phyloP scores from a whole-genome alignment of 1,140 invertebrate genomes.

The Brachionus plicatilis region DNA sequence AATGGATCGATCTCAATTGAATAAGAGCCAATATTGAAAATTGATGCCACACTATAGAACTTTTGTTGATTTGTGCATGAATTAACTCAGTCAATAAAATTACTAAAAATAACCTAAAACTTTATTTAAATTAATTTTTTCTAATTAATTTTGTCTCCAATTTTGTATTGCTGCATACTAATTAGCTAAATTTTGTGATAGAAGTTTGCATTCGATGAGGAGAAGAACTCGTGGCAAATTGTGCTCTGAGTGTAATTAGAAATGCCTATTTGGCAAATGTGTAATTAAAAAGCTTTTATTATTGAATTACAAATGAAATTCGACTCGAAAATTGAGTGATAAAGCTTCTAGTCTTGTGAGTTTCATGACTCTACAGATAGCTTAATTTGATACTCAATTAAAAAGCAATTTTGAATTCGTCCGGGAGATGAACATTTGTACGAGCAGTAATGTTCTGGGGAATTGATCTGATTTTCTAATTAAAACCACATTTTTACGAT shows the following conservation, averaged over 20 bases:
- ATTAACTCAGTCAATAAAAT: neutral
- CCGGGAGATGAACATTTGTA: neutral
- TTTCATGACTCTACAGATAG: neutral
- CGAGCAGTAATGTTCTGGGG: neutral
- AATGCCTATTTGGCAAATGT: neutral
- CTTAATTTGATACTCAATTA: constrained; percentile 4
- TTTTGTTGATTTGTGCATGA: neutral
- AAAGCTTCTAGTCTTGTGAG: neutral
- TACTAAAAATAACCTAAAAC: neutral
- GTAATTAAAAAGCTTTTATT: neutral
- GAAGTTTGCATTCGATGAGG: neutral
- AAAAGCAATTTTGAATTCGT: neutral
- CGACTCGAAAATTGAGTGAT: neutral
- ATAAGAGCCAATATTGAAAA: neutral
- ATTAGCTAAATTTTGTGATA: neutral
- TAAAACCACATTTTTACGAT: constrained; percentile 9
- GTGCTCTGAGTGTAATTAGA: neutral
- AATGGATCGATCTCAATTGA: neutral
- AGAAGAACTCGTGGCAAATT: neutral
- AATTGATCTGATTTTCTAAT: neutral
- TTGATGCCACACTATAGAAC: neutral
- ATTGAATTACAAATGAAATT: constrained; percentile 11
- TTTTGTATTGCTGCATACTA: neutral
- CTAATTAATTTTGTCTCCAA: constrained; percentile 9
- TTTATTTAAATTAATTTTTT: neutral